phyloP scores from a whole-genome alignment of 2,113 vertebrate species.

The Platysteira castanea region DNA sequence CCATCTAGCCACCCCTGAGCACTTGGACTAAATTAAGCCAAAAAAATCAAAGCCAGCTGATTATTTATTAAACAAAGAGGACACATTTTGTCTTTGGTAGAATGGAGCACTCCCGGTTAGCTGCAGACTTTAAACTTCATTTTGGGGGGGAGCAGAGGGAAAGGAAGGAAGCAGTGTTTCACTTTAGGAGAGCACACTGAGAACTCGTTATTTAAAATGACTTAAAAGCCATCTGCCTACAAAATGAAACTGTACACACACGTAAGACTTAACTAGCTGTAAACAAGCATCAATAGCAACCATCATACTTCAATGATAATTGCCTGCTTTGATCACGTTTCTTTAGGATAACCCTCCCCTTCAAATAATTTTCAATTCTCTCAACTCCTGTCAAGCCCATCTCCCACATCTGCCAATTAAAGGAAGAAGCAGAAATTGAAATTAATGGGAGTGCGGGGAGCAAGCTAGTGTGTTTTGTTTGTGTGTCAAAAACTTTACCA shows the following conservation, averaged over 20 bases:
- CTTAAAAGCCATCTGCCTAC: slow-evolving; percentile 20
- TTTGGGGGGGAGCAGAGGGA: rapidly evolving
- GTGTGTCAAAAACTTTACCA: not conserved
- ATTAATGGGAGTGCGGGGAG: not conserved
- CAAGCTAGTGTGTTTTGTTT: not conserved
- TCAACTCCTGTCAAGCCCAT: not conserved
- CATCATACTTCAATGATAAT: not conserved
- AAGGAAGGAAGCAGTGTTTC: slow-evolving; percentile 8
- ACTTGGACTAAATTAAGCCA: slow-evolving; percentile 7
- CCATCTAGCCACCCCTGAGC: not conserved
- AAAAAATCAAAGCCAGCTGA: slow-evolving; percentile 42
- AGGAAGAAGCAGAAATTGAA: not conserved
- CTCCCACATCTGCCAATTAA: not conserved
- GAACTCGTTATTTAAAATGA: not conserved
- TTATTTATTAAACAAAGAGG: slow-evolving; percentile 52
- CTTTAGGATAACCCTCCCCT: not conserved
- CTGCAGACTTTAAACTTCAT: not conserved
- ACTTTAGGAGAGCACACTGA: not conserved
- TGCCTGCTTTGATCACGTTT: not conserved
- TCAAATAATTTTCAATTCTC: not conserved
- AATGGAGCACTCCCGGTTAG: not conserved
- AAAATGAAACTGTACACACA: not conserved
- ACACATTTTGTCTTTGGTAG: slow-evolving; percentile 25
- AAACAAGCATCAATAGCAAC: slow-evolving; percentile 17
- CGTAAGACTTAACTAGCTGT: not conserved